Evolutionary conservation across 2,113 vertebrate genomes (phyloP), one percentile per base, ranked within the genome.

Genomic region (Atherinomorus stipes): DNA sequence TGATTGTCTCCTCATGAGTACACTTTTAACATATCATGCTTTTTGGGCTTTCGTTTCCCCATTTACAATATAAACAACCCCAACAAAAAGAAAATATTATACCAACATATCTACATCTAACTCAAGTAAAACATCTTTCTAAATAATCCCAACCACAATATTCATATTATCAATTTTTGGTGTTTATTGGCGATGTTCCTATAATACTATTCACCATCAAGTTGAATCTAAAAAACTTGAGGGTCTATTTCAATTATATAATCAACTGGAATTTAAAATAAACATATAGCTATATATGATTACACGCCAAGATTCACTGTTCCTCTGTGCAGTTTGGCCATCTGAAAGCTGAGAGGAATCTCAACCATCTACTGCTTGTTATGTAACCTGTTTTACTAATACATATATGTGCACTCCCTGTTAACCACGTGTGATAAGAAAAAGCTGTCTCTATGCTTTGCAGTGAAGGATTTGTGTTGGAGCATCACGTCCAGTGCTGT

Each of bases 311-410:
- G 37, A 80, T 68, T 64, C 50, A 76, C 62, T 63, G 71, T 58
- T n/a, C 34, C 58, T 61, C 52, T 23, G 60, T 60, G 53, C 5
- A 13, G 40, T 34, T 65, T 47, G 53, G 62, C 49, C 61, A 47
- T 64, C 49, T 61, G 63, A 16, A 19, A 18, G 64, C 74, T 23
- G 72, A 47, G 56, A 78, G 75, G 78, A 80, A 82, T 84, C 58
- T 62, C 58, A 78, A 70, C 34, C 64, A 63, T 63, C 56, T 11
- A 31, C n/a, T 60, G 74, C 66, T 76, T 19, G 47, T 91, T 86
- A 88, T 78, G 67, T 85, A 87, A 90, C 64, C 61, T 40, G 38
- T 51, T 71, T 66, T 49, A 79, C 23, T 60, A 22, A 63, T 4
- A 58, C 57, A 73, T 1, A 25, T 37, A 5, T 16, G 6, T 53